phyloP scores from a whole-genome alignment of 2,888 invertebrate genomes.

The Argyra leucocephala region DNA sequence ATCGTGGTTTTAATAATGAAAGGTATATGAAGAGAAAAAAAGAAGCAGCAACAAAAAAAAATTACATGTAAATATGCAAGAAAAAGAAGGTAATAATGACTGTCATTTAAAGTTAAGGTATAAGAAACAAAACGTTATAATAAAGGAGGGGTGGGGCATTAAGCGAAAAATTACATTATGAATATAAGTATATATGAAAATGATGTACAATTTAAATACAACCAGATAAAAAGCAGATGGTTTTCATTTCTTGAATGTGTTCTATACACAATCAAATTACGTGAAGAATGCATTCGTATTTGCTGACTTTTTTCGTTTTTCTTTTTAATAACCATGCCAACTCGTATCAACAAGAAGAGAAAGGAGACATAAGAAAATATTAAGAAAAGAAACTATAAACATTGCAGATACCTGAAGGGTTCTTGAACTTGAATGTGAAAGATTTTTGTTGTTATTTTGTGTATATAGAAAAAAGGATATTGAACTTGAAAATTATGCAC shows the following conservation, averaged over 20 bases:
- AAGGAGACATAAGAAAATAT: too few species aligned
- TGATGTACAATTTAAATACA: not conserved
- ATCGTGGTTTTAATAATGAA: too few species aligned
- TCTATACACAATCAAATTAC: too few species aligned
- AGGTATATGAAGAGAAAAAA: too few species aligned
- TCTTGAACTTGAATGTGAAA: not conserved
- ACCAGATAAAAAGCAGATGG: not conserved
- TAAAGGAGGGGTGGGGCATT: not conserved
- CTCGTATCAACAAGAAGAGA: too few species aligned
- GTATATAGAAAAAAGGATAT: not conserved
- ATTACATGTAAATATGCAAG: too few species aligned
- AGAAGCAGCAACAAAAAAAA: too few species aligned
- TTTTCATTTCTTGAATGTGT: too few species aligned
- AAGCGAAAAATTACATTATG: too few species aligned
- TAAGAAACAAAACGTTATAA: not conserved
- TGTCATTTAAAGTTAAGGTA: not conserved
- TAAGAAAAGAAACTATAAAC: not conserved
- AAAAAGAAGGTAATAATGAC: not conserved
- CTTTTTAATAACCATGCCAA: too few species aligned
- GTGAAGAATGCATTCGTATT: too few species aligned
- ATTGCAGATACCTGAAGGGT: not conserved
- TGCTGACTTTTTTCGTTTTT: too few species aligned
- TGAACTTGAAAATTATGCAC: constrained; percentile 1
- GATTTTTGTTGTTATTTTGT: not conserved
- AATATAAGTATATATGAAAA: not conserved